A percentile compares a stretch with the other conserved stretches of the same genome.
phyloP scores from a whole-genome alignment of 2,113 vertebrate genomes.

The Bos indicus region DNA sequence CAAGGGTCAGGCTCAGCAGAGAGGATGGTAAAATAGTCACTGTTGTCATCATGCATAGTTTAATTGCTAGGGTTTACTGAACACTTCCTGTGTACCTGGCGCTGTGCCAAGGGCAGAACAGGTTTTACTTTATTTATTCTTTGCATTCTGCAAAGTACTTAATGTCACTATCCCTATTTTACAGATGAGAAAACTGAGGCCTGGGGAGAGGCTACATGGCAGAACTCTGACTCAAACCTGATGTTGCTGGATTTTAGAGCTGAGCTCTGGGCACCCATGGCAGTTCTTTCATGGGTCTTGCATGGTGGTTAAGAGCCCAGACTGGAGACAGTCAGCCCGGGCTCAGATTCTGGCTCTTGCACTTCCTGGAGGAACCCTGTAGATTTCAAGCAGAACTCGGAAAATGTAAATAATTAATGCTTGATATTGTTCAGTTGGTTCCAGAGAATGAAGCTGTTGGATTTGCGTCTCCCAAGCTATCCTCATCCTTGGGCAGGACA shows the following conservation, averaged over 20 bases:
- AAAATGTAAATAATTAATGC: background rate
- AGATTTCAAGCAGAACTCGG: background rate
- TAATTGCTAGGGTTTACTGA: accelerated
- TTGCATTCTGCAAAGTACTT: background rate
- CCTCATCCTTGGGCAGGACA: background rate
- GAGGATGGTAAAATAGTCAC: background rate
- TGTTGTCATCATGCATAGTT: accelerated
- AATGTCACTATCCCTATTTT: background rate
- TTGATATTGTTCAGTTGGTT: background rate
- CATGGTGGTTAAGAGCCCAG: background rate
- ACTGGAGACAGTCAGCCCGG: accelerated
- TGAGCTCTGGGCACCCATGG: accelerated
- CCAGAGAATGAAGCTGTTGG: no score
- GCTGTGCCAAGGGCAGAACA: accelerated
- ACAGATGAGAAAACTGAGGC: background rate
- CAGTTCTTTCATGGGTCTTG: background rate
- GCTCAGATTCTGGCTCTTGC: background rate
- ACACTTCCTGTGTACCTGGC: background rate
- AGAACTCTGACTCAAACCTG: background rate
- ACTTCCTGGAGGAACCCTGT: background rate
- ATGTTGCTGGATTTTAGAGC: background rate
- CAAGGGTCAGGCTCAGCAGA: background rate
- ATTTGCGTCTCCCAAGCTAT: background rate
- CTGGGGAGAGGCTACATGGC: background rate
- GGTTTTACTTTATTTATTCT: background rate